Percentiles rank a stretch among this genome's conserved stretches.
Conservation (phyloP, 1,140 invertebrate species). For the Macrocentrus cingulum region DNA sequence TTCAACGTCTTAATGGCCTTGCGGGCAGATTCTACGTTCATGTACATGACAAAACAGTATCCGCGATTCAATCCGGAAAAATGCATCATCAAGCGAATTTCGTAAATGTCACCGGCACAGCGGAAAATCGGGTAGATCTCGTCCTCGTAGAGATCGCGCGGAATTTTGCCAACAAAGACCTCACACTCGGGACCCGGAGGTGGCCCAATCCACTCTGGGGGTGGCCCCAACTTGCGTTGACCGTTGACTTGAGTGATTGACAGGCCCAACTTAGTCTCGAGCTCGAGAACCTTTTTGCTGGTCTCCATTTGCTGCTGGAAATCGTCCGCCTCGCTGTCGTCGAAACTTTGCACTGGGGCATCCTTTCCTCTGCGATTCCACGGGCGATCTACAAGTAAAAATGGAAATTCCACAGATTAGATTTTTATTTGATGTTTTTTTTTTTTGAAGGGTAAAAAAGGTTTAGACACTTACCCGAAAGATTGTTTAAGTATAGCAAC, state of each 20-base stretch:
- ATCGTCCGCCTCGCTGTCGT: background rate
- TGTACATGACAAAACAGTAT: conserved; percentile 70
- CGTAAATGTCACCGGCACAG: conserved; percentile 67
- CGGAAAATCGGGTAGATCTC: conserved; percentile 78
- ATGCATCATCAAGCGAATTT: conserved; percentile 80
- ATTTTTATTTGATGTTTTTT: no score
- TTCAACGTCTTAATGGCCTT: conserved; percentile 65
- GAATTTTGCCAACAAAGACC: conserved; percentile 82
- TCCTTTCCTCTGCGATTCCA: background rate
- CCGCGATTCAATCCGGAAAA: conserved; percentile 70
- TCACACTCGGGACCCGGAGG: conserved; percentile 68
- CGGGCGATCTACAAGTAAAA: background rate
- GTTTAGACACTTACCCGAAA: no score
- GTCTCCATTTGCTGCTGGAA: conserved; percentile 28
- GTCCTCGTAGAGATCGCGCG: conserved; percentile 77
- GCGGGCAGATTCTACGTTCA: conserved; percentile 59
- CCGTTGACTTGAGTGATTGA: conserved; percentile 61
- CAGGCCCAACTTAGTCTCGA: conserved; percentile 30
- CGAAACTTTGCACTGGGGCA: background rate
- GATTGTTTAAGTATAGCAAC: no score
- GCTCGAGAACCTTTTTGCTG: conserved; percentile 29
- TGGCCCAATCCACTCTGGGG: conserved; percentile 54
- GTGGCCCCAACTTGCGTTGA: conserved; percentile 62
- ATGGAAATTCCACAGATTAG: no score
- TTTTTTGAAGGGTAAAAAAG: no score